Base-by-base conservation (phyloP, 2,888 invertebrate species). In the Nebria salina region DNA sequence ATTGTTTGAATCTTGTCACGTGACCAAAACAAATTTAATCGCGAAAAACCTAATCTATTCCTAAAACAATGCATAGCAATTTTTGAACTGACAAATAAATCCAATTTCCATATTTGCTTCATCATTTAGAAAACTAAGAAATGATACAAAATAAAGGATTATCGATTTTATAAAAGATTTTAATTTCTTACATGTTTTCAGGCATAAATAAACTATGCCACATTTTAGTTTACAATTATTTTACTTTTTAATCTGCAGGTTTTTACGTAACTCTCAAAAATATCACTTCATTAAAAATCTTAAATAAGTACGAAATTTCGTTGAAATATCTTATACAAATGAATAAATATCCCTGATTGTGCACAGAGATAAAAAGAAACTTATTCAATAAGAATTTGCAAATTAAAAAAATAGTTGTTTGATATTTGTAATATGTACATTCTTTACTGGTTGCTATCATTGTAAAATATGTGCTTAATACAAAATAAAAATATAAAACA, bases 131-230 rank as follows among this genome's bases (percentile, higher is more conserved):
- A 20, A 1, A 20, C 20, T 20, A 20, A 11, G 8, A 11, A 11
- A 54, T 11, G 8, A 54, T 54, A 54, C 54, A 54, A 54, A 54
- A 54, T 54, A 13, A 54, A 54, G 34, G 3, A 2, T 54, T 1
- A 11, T 54, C 54, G 54, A 54, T 75, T 75, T 75, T 72, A 72
- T 75, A 79, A 76, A 81, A 81, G 41, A 72, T 72, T 81, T 80
- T 70, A 81, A 76, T 81, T 42, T 76, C 76, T 75, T 81, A 81
- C 70, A 81, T 34, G 66, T 81, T 81, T 54, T 75, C 68, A 72
- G 76, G 76, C 81, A 81, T 70, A 70, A 26, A 70, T 81, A 81
- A 65, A 26, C 65, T 75, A 81, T 75, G 81, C 72, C 76, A 76
- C 26, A 75, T 34, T 74, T 75, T 75, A 26, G 75, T 75, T 64